Evolutionary conservation across 2,888 invertebrate species (phyloP), one percentile per base, ranked within the genome.

Genomic region (Brenthis hecate): DNA sequence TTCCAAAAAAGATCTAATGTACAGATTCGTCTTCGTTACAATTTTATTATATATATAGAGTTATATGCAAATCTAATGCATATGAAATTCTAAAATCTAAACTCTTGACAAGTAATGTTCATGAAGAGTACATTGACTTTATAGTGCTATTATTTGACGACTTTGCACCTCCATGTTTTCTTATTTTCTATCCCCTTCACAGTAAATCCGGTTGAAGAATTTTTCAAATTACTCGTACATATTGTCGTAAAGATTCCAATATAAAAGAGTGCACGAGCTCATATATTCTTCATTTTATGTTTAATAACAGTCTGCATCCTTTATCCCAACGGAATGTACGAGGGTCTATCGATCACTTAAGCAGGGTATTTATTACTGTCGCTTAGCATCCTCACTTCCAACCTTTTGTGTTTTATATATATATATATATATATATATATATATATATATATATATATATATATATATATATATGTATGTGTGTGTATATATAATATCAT

Each of bases 261-360:
- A 62, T 62, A 62, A 62, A 62, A 62, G 62, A 62, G 62, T 62
- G 62, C 62, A 53, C 53, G 6, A 53, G 43, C 62, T 62, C 23
- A 54, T 43, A 62, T 62, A 54, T 43, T 62, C 43, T 5, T 53
- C 62, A 53, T 62, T 62, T 62, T 62, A 66, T 36, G 36, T 56
- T 50, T 55, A 56, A 61, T 61, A 54, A 58, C 47, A 61, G 61
- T 55, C 54, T 62, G 62, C 55, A 66, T 61, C 55, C 28, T 47
- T 55, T 66, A 66, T 66, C 55, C 60, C 6, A 32, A 50, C 28
- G 50, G 50, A 54, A 51, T 62, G 51, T 43, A 19, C 36, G 36
- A 48, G 61, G 50, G 55, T 54, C 32, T 50, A 72, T 72, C 71
- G 60, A 69, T 72, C 66, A 69, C 47, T 69, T 64, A 23, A 61